Percentiles rank a stretch among this genome's conserved stretches.
These are phyloP conservation scores for Pelecanoides urinatrix DNA, from an alignment of 2,113 vertebrate genomes.

Conservation along the genomic window DNA sequence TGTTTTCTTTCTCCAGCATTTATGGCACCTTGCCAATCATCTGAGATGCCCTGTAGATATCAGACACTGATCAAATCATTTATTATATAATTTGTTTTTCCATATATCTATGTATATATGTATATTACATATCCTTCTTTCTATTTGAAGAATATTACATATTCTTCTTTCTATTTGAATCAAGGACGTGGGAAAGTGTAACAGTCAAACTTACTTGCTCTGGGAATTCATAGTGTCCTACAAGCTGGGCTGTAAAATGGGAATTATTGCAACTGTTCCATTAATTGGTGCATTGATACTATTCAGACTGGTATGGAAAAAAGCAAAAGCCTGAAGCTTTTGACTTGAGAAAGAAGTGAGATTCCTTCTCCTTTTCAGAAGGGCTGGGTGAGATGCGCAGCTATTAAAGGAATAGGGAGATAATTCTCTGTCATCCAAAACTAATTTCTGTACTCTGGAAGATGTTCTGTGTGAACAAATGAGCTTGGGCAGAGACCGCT, in stretches of 20 bases:
- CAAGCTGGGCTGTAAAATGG: neutral
- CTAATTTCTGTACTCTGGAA: neutral
- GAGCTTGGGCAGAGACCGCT: rapidly evolving
- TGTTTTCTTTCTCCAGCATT: neutral
- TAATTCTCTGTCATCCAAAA: neutral
- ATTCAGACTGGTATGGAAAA: neutral
- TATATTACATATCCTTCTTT: neutral
- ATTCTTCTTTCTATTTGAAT: neutral
- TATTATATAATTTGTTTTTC: neutral
- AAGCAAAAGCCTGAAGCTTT: neutral
- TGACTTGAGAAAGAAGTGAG: neutral
- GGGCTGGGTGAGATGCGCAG: neutral
- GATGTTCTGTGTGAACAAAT: neutral
- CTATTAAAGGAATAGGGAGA: neutral
- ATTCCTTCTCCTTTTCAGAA: neutral
- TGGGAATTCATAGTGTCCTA: neutral
- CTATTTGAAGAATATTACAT: neutral
- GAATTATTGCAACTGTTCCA: neutral
- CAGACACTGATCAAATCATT: neutral
- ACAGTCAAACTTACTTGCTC: neutral
- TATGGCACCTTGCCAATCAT: neutral
- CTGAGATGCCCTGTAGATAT: rapidly evolving
- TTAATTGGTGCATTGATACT: neutral
- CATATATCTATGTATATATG: no score
- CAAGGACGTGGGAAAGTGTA: neutral